Evolutionary conservation across 2,888 invertebrate genomes (phyloP), one percentile per base, ranked within the genome.

Genomic region (Graphium colonna): DNA sequence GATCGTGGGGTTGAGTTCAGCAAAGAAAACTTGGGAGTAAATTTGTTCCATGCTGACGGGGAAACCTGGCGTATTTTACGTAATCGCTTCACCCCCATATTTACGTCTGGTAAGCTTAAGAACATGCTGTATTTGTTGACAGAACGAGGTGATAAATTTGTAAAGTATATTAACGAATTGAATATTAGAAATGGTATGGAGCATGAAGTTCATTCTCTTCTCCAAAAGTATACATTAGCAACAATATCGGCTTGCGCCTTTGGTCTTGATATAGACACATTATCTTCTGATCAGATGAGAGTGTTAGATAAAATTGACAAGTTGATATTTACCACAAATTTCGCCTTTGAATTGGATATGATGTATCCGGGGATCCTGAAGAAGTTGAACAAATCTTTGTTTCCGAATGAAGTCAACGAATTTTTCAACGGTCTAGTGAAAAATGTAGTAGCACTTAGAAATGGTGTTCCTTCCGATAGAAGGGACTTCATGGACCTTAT

Each of bases 31-130:
- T 53, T 82, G 16, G 75, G 75, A 15, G 53, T 55, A 3, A 79
- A 82, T 51, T 52, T 82, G 15, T 80, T 82, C 46, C 69, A 72
- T 41, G 69, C 75, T 0, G 71, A 76, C 17, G 75, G 69, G 1
- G 74, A 77, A 0, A 68, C 68, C 0, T 82, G 82, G 82, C 60
- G 61, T 9, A 58, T 68, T 0, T 58, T 79, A 10, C 68, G 79
- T 48, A 67, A 63, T 31, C 63, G 65, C 1, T 71, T 83, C 12
- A 71, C 74, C 1, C 78, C 81, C 0, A 60, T 79, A 10, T 82
- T 82, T 48, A 77, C 78, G 1, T 67, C 79, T 0, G 73, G 75
- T 1, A 82, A 82, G 62, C 57, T 80, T n/a, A 80, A 72, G 55
- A 75, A 73, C 28, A 81, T 82, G 80, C 63, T 76, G 21, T 60